Percentiles rank a stretch among this genome's conserved stretches.
phyloP scores from a whole-genome alignment of 2,888 invertebrate genomes.

The Catocala fraxini region DNA sequence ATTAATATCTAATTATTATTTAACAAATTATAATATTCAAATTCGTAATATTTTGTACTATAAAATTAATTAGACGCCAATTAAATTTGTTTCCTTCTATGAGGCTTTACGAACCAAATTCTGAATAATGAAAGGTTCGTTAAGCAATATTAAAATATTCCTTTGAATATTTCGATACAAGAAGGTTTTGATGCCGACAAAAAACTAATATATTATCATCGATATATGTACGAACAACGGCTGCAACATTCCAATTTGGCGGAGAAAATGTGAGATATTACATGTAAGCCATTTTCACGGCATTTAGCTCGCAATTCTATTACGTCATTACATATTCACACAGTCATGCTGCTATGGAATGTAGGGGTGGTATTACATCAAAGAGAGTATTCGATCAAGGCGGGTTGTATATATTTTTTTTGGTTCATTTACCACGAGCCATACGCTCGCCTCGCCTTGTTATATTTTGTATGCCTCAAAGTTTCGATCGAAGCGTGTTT shows the following conservation, averaged over 20 bases:
- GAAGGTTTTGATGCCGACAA: conserved; percentile 3
- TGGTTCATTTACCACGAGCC: conserved; percentile 78
- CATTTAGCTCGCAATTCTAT: conserved; percentile 73
- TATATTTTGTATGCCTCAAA: conserved; percentile 42
- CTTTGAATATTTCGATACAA: too few relatives aligned
- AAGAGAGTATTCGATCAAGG: conserved; percentile 76
- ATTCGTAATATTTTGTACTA: too few relatives aligned
- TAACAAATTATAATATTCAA: too few relatives aligned
- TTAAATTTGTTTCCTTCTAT: too few relatives aligned
- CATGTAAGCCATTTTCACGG: conserved; percentile 65
- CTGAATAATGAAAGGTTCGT: neutral
- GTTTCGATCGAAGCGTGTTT: conserved; percentile 28
- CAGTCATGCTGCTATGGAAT: conserved; percentile 70
- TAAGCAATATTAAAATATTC: too few relatives aligned
- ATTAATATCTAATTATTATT: too few relatives aligned
- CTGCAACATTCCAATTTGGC: conserved; percentile 45
- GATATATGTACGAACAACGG: conserved; percentile 24
- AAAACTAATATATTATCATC: conserved; percentile 22
- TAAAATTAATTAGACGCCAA: too few relatives aligned
- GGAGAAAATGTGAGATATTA: conserved; percentile 44
- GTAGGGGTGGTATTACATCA: conserved; percentile 66
- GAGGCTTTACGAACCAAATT: too few relatives aligned
- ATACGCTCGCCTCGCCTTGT: conserved; percentile 62
- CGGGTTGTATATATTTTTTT: conserved; percentile 68
- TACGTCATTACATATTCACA: conserved; percentile 74